Evolutionary conservation across 2,113 vertebrate species (phyloP), one percentile per base, ranked within the genome.

Genomic region (Stomatorhinus ivindoensis): DNA sequence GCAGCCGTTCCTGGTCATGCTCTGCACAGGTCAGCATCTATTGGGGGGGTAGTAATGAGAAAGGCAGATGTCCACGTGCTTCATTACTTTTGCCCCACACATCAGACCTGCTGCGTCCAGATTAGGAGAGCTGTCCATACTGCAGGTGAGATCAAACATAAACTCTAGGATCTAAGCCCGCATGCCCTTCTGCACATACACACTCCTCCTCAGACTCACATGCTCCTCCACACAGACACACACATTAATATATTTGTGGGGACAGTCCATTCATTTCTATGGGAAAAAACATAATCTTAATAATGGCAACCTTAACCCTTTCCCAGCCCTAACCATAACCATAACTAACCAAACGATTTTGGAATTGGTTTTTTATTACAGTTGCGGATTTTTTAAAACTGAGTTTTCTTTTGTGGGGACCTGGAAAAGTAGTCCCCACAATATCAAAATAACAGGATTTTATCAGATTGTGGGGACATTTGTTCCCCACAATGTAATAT

Each of bases 1-100:
- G 97, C 87, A 99, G 97, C 84, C 97, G 97, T 94, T 99, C 96
- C 91, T 96, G 95, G 73, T 96, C 96, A 0, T 96, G 96, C 86
- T 96, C 95, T 0, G 95, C 93, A 92, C 96, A 96, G 1, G 95
- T 95, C 92, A 96, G 89, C 42, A 96, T 94, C 96, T 96, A 89
- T 31, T n/a, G n/a, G 51, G 27, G 31, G 6, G 42, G 48, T 65
- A 31, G 27, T 17, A 76, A 35, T 27, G 27, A n/a, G 39, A 83
- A 42, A 83, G 80, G 47, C 21, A 13, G 50, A 19, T 76, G 35
- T 76, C 31, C 73, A 42, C 8, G 73, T 42, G 73, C 73, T 19
- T 76, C 4, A 15, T 76, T 35, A 76, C 35, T 76, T 42, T 3
- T 31, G 17, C 13, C 4, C 15, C 27, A 39, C 31, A 35, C 11